A percentile compares a stretch with the other conserved stretches of the same genome.
Conservation (phyloP, 2,888 invertebrate species). For the Entomobrya multifasciata region DNA sequence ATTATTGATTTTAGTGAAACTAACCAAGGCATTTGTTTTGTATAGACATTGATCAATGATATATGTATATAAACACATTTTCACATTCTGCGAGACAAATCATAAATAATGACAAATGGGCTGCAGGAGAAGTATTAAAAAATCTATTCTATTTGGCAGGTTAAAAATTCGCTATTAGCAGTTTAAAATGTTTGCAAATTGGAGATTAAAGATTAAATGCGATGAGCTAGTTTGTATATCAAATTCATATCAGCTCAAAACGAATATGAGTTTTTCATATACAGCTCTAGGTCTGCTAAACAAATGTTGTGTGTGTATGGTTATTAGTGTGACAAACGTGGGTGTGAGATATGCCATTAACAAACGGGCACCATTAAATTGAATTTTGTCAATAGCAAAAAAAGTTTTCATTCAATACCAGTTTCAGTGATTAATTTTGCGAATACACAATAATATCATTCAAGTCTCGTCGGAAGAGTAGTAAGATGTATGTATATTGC, state of each 20-base stretch:
- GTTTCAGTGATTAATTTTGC: not conserved
- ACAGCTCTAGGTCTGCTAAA: not conserved
- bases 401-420: not conserved
- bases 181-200: not conserved
- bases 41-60: not conserved
- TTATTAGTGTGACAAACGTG: too few relatives aligned
- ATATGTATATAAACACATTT: not conserved
- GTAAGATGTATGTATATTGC: not conserved
- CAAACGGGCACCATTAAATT: not conserved
- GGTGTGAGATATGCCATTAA: too few relatives aligned
- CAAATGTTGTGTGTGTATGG: not conserved
- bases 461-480: conserved; percentile 16
- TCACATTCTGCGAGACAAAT: conserved; percentile 52
- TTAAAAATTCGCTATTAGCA: not conserved
- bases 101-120: conserved; percentile 40
- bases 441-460: not conserved
- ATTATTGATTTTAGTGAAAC: conserved; percentile 39
- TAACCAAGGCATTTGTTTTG: conserved; percentile 7
- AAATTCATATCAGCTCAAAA: not conserved
- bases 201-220: not conserved
- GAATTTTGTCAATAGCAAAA: not conserved
- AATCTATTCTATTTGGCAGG: conserved; percentile 7
- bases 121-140: conserved; percentile 24
- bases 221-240: too few relatives aligned
- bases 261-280: not conserved